Percentiles rank a stretch among this genome's conserved stretches.
Conservation (phyloP, 2,797 vertebrate genomes). For the Chelidonichthys spinosus region DNA sequence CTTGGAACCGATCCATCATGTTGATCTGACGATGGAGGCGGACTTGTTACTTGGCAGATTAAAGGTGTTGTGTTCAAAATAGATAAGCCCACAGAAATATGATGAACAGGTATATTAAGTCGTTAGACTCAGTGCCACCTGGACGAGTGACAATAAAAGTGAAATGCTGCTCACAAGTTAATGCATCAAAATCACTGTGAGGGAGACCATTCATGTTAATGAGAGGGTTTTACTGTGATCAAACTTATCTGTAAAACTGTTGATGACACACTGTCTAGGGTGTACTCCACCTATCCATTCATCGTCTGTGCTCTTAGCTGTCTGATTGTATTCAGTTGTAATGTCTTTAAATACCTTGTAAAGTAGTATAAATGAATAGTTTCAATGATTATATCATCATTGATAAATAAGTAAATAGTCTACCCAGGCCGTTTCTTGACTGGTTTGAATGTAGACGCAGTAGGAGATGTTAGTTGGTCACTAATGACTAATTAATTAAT, state of each 20-base stretch:
- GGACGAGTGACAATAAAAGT: slow-evolving; percentile 9
- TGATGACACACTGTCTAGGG: background rate
- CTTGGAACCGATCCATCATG: slow-evolving; percentile 10
- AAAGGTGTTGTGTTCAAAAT: slow-evolving; percentile 17
- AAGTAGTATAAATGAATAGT: background rate
- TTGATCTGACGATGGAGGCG: background rate
- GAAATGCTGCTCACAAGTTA: slow-evolving; percentile 3
- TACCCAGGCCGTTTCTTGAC: too few species aligned
- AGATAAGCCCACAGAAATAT: slow-evolving; percentile 1
- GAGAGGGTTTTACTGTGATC: background rate
- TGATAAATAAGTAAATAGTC: background rate
- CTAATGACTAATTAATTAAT: too few species aligned
- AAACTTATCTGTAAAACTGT: too few species aligned
- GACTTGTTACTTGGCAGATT: slow-evolving; percentile 9
- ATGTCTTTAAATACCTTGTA: background rate
- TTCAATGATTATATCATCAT: background rate
- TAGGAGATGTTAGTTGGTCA: too few species aligned
- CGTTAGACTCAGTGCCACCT: slow-evolving; percentile 14
- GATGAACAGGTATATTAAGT: slow-evolving; percentile 2
- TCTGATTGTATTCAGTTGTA: background rate
- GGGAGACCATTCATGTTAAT: background rate
- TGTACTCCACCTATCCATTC: background rate
- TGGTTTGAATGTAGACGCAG: too few species aligned
- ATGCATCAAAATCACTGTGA: background rate
- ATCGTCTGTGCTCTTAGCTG: background rate